phyloP scores from a whole-genome alignment of 2,797 vertebrate genomes.

The Cygnus olor region DNA sequence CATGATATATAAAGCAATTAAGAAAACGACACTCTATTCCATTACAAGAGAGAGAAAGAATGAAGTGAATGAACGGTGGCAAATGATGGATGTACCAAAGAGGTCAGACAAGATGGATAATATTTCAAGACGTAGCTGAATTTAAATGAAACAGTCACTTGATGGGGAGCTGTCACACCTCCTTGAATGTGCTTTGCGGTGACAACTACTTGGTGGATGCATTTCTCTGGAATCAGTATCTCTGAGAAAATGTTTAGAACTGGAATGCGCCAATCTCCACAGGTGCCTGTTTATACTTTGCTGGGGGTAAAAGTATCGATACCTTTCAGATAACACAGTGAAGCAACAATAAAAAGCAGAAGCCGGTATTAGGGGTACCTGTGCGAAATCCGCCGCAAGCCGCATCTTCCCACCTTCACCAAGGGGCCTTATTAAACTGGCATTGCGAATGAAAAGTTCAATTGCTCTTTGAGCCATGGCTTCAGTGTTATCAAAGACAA shows the following conservation, averaged over 20 bases:
- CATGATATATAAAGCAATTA: background rate
- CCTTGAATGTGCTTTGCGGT: background rate
- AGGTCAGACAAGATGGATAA: background rate
- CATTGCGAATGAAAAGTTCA: slow-evolving; percentile 90
- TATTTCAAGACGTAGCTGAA: slow-evolving; percentile 37
- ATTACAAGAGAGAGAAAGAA: background rate
- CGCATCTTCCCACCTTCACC: slow-evolving; percentile 96
- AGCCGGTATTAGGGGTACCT: slow-evolving; percentile 79
- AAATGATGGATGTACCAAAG: background rate
- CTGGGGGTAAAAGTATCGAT: background rate
- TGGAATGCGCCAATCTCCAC: background rate
- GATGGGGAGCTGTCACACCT: background rate
- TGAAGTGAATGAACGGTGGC: slow-evolving; percentile 10
- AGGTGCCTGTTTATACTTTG: background rate
- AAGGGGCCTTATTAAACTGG: slow-evolving; percentile 90
- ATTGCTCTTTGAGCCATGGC: slow-evolving; percentile 90
- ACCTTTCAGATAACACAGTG: background rate
- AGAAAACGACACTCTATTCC: background rate
- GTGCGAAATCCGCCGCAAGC: slow-evolving; percentile 94
- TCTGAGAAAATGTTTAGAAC: background rate
- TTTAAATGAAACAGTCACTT: slow-evolving; percentile 9
- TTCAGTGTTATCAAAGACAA: slow-evolving; percentile 92
- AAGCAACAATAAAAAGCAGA: background rate
- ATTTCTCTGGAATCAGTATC: background rate
- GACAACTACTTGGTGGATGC: background rate